Evolutionary conservation across 2,888 invertebrate species (phyloP).

Genomic region (Phymatocera aterrima): DNA sequence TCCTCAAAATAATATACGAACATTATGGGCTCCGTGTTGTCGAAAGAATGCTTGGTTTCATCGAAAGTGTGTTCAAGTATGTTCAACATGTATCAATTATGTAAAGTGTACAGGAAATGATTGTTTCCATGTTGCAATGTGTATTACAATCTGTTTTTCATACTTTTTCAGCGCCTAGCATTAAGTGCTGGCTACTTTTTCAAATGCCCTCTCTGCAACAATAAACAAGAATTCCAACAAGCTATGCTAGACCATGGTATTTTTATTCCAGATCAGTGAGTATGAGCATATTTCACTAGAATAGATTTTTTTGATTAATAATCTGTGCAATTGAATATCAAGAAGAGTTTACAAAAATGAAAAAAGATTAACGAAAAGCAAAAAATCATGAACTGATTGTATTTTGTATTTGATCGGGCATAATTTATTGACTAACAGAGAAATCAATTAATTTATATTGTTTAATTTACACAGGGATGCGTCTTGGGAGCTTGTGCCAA

Average conservation of each 20-base stretch:
- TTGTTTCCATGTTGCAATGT: not conserved
- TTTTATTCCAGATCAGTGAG: conserved; percentile 87
- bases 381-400: too few species aligned
- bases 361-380: too few species aligned
- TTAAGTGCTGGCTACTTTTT: conserved; percentile 87
- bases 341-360: too few species aligned
- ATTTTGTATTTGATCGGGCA: not conserved
- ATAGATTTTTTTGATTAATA: not conserved
- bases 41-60: conserved; percentile 87
- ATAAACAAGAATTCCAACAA: conserved; percentile 80
- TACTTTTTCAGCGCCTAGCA: conserved; percentile 80
- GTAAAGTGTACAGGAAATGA: not conserved
- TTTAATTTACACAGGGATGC: conserved; percentile 81
- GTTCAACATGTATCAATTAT: conserved; percentile 23
- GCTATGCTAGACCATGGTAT: conserved; percentile 83
- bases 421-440: not conserved
- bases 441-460: conserved; percentile 12
- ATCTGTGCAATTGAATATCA: not conserved
- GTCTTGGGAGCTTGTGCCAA: conserved; percentile 87
- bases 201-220: conserved; percentile 90
- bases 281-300: conserved; percentile 50
- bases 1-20: conserved; percentile 72
- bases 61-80: conserved; percentile 82
- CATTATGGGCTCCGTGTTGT: conserved; percentile 87
- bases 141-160: not conserved